These are phyloP conservation scores for Tragopan temminckii DNA, from an alignment of 2,797 vertebrate species.

Conservation along the genomic window DNA sequence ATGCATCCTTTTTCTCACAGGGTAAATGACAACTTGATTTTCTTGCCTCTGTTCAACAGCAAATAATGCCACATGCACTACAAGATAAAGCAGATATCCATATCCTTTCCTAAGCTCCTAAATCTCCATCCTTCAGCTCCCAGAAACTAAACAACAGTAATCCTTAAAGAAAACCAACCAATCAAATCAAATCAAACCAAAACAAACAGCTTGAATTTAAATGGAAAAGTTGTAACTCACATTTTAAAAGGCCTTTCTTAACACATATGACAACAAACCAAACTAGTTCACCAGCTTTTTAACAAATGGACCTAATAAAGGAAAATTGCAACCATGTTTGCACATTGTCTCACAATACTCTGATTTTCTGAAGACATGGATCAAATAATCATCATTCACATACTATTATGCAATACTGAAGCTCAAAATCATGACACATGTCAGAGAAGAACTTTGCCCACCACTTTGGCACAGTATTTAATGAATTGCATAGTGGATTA, in stretches of 20 bases:
- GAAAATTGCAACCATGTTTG: not conserved
- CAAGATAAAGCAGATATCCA: not conserved
- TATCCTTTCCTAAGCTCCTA: not conserved
- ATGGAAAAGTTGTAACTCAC: not conserved
- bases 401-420: not conserved
- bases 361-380: conserved; percentile 4
- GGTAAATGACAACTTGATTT: conserved; percentile 37
- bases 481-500: conserved; percentile 24
- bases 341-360: not conserved
- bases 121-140: not conserved
- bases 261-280: not conserved
- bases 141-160: not conserved
- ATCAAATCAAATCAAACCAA: not conserved
- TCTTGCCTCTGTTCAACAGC: conserved; percentile 5
- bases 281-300: not conserved
- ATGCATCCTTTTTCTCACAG: not conserved
- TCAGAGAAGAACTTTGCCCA: not conserved
- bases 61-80: not conserved
- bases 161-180: not conserved
- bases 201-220: not conserved
- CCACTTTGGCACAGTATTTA: conserved; percentile 16
- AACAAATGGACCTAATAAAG: not conserved
- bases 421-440: not conserved
- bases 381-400: not conserved
- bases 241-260: not conserved